Conservation (phyloP, 2,888 invertebrate genomes). For the Drosophila barbarae region DNA sequence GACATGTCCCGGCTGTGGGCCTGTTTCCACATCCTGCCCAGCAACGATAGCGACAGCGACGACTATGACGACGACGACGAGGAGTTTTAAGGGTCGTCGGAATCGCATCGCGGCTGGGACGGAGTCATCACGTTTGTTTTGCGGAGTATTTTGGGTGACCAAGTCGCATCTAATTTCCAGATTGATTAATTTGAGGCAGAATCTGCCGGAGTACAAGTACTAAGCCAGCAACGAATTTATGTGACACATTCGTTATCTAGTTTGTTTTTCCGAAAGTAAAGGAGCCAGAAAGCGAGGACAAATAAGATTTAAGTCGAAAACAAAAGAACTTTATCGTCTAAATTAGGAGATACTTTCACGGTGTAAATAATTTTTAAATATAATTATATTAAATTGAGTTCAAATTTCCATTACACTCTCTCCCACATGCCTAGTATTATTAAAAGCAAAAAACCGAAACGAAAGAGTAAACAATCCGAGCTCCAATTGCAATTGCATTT, state of each 20-base stretch:
- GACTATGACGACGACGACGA: conserved; percentile 45
- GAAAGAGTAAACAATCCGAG: conserved; percentile 19
- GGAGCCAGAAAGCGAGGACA: conserved; percentile 32
- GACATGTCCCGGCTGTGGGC: conserved; percentile 49
- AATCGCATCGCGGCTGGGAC: conserved; percentile 12
- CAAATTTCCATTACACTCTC: conserved; percentile 62
- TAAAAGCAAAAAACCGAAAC: conserved; percentile 28
- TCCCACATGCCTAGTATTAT: conserved; percentile 49
- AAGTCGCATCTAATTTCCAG: conserved; percentile 54
- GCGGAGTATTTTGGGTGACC: conserved; percentile 58
- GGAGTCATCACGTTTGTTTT: conserved; percentile 56
- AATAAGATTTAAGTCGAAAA: conserved; percentile 27
- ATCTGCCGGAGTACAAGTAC: not conserved
- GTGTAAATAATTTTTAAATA: conserved; percentile 68
- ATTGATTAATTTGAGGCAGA: conserved; percentile 45
- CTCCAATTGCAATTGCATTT: conserved; percentile 32
- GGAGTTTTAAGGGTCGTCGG: conserved; percentile 38
- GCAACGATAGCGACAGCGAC: conserved; percentile 49
- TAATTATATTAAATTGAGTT: conserved; percentile 65
- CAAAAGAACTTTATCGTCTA: conserved; percentile 42
- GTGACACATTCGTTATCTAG: conserved; percentile 42
- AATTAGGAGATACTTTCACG: conserved; percentile 59
- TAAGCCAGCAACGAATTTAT: conserved; percentile 51
- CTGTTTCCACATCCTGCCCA: conserved; percentile 51
- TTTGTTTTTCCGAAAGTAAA: conserved; percentile 30